Conservation (phyloP, 1,140 invertebrate species). For the Penaeus vannamei region DNA sequence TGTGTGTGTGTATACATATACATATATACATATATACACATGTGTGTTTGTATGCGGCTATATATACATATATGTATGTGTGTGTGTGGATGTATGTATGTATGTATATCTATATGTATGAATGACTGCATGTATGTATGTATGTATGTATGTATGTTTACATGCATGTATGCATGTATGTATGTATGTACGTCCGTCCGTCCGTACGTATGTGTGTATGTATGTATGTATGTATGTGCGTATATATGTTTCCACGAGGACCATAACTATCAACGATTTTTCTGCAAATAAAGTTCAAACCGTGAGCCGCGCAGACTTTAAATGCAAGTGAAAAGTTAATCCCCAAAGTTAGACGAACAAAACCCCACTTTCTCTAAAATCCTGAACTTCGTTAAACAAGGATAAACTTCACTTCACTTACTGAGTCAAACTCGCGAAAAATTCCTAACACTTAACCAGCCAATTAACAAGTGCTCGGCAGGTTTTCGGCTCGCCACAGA, state of each 20-base stretch:
- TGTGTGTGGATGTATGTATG: not conserved
- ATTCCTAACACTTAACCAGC: too few relatives aligned
- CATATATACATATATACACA: not conserved
- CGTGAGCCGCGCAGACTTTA: too few relatives aligned
- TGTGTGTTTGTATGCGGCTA: not conserved
- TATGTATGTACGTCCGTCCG: not conserved
- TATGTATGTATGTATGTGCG: not conserved
- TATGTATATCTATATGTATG: not conserved
- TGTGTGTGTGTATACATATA: not conserved
- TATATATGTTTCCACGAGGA: not conserved
- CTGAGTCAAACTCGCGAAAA: conserved; percentile 65
- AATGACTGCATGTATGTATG: not conserved
- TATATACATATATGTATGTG: not conserved
- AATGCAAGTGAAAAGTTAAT: conserved; percentile 4
- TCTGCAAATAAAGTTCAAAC: too few relatives aligned
- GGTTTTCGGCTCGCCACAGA: too few relatives aligned
- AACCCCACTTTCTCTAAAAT: not conserved
- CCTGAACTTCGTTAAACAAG: conserved; percentile 28
- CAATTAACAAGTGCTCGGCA: too few relatives aligned
- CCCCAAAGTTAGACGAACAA: not conserved
- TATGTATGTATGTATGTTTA: not conserved
- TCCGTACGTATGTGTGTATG: not conserved
- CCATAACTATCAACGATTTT: too few relatives aligned
- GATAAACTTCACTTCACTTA: conserved; percentile 63
- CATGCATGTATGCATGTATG: not conserved